Evolutionary conservation across 2,888 invertebrate genomes (phyloP), one percentile per base, ranked within the genome.

Genomic region (Pollenia labialis): DNA sequence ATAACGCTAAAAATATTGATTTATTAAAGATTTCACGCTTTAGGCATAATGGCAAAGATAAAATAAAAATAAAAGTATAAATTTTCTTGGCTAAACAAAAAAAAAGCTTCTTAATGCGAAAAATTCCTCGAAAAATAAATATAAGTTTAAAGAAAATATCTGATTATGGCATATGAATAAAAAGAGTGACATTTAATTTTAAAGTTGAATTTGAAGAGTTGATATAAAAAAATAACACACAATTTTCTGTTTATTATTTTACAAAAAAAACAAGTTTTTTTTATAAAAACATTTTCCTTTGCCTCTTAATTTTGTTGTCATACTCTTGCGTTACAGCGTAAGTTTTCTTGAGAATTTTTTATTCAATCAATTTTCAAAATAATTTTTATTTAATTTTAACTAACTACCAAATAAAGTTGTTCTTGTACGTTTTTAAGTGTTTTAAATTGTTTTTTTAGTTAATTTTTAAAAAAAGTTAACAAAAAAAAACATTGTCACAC

Each of bases 1-100:
- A 54, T 68, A 81, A 74, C 16, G 60, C 7, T 79, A 68, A 52
- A 74, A 81, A 68, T 81, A 76, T 81, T 87, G 86, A 87, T 87
- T 87, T 86, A 86, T 87, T 81, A 64, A 44, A 81, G 81, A 81
- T 84, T 87, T 84, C 87, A 84, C 81, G 87, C 87, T 77, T 77
- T 56, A 62, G 84, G 87, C 85, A 56, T 50, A 40, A 48, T 62
- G 62, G 9, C 18, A 58, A 18, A 18, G 40, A n/a, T n/a, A 8
- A 16, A 46, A 56, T 64, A 54, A 11, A 32, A 32, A 46, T 6
- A n/a, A 75, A 75, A 46, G 23, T 75, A 62, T 42, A 58, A 58
- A 32, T 71, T 80, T 72, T 62, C 42, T n/a, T 42, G 71, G 1
- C 56, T 50, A 62, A 52, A 52, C 68, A 46, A 54, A 14, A 4